A percentile compares a stretch with the other conserved stretches of the same genome.
Evolutionary conservation across 2,888 invertebrate genomes (phyloP).

Genomic region (Amphipoea oculea): DNA sequence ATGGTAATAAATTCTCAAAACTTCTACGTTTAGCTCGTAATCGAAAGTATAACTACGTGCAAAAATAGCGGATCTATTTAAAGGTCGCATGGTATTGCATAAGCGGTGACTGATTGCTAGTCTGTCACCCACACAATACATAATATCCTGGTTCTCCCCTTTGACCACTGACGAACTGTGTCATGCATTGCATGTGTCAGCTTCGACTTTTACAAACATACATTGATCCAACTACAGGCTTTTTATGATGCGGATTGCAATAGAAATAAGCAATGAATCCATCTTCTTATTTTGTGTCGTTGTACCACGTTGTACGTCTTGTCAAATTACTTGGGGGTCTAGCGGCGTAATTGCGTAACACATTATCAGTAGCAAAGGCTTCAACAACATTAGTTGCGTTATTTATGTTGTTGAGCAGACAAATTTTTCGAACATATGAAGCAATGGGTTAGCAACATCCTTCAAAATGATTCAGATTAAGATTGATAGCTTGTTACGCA

Average conservation of each 20-base stretch:
- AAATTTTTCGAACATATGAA: background rate
- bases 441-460: background rate
- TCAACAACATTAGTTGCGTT: background rate
- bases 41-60: slow-evolving; percentile 5
- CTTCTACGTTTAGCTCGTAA: background rate
- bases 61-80: slow-evolving; percentile 48
- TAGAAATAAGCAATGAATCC: background rate
- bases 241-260: background rate
- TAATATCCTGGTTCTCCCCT: slow-evolving; percentile 55
- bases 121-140: slow-evolving; percentile 47
- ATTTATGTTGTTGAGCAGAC: background rate
- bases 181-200: background rate
- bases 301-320: background rate
- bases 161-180: slow-evolving; percentile 29
- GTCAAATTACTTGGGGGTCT: background rate
- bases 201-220: background rate
- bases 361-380: too few species aligned
- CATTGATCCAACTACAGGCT: background rate
- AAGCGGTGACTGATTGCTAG: slow-evolving; percentile 28
- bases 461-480: background rate
- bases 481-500: background rate
- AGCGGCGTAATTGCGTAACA: background rate
- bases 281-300: background rate
- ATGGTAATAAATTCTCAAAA: background rate
- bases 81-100: slow-evolving; percentile 36